phyloP scores from a whole-genome alignment of 30 jellyfish, hydroid and myxozoan genomes.

The Turritopsis dohrnii region DNA sequence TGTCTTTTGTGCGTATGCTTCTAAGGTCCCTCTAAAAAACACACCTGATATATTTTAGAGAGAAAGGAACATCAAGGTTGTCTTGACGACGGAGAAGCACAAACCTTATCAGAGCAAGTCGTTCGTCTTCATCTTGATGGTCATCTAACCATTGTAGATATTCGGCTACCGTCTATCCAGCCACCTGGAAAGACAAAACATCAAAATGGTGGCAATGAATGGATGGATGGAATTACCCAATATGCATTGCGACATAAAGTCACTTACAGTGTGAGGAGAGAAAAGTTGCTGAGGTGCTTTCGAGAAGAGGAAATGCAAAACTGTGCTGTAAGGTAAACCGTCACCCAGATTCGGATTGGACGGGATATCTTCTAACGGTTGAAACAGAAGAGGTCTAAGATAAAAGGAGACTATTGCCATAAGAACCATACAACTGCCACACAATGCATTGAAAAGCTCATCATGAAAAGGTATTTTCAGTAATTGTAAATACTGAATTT shows the following conservation, averaged over 20 bases:
- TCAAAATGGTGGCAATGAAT: neutral
- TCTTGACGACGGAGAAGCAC: neutral
- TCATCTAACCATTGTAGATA: constrained; percentile 76
- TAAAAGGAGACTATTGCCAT: neutral
- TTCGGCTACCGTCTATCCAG: constrained; percentile 89
- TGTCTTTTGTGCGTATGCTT: constrained; percentile 36
- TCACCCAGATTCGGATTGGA: constrained; percentile 73
- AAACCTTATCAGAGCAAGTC: constrained; percentile 42
- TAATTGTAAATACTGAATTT: too few species aligned
- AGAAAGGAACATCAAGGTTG: neutral
- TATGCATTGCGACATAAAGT: too few species aligned
- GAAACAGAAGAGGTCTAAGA: constrained; percentile 69
- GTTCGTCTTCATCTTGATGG: constrained; percentile 57
- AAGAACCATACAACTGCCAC: neutral
- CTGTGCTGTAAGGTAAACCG: constrained; percentile 55
- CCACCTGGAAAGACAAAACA: constrained; percentile 45
- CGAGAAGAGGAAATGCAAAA: constrained; percentile 70
- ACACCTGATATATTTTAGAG: neutral
- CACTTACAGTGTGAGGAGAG: constrained; percentile 90
- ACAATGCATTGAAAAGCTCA: neutral
- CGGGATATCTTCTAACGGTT: constrained; percentile 58
- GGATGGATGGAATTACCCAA: neutral
- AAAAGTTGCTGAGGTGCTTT: constrained; percentile 60
- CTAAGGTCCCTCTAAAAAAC: constrained; percentile 28
- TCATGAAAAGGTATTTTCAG: neutral